Evolutionary conservation across 2,797 vertebrate genomes (phyloP), one percentile per base, ranked within the genome.

Genomic region (Lacerta viridis): DNA sequence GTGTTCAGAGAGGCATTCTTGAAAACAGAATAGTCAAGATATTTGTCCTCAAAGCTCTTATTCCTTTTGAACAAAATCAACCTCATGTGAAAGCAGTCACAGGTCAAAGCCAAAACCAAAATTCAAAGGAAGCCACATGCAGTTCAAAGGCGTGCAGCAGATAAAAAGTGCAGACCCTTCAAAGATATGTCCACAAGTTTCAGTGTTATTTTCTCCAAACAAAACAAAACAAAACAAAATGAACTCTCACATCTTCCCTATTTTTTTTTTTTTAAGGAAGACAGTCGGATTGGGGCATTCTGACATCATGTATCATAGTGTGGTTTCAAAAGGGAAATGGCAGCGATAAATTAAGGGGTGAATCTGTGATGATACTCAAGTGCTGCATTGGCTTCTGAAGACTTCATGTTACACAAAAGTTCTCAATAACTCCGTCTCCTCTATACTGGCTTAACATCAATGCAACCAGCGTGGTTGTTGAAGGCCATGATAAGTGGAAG

Each of bases 131-230:
- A 68, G n/a, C 15, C 59, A 75, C 7, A 27, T 33, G 9, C 20
- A 75, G 69, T 75, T 46, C 69, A 87, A 43, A 82, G 39, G 46
- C 66, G 5, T 66, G 55, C 55, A 18, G 4, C 46, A 88, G 41
- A 83, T 83, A 87, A 76, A 82, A 18, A 87, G 29, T 11, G 9
- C 2, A 72, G 39, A 25, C 39, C 74, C 71, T 77, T 83, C 72
- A 68, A 77, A 87, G 83, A 83, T n/a, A 66, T 64, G 69, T 82
- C 29, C 55, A 75, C 50, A 87, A 82, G 75, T 75, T 86, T 86
- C 61, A 27, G 2, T 33, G 39, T 43, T 83, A 76, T 82, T 77
- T 66, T 55, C 23, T 88, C 80, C 83, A 50, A 74, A 68, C 23
- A 27, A 50, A n/a, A 76, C 20, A 27, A 50, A n/a, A 76, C 20